Evolutionary conservation across 1,140 invertebrate genomes (phyloP), one percentile per base, ranked within the genome.

Genomic region (Microplitis mediator): DNA sequence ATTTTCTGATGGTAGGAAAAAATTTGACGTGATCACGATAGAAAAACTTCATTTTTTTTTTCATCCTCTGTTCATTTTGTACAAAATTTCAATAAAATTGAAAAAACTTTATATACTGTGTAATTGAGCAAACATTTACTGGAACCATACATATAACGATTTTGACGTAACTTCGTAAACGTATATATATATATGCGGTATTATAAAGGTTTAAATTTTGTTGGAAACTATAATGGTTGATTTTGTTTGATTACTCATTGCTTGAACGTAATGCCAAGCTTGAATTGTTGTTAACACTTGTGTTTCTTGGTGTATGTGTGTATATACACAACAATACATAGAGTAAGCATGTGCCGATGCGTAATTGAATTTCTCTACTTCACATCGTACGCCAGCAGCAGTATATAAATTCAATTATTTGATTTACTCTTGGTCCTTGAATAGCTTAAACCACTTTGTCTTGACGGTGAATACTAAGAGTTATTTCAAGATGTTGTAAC

Each of bases 341-440:
- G n/a, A 14, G 54, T 45, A 45, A 69, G 62, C 54, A 61, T 61
- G 58, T 71, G 64, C 69, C 60, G 66, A 69, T 74, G 66, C 64
- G 73, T 74, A 74, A 74, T 74, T 68, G 70, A 75, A 75, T 75
- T 75, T 72, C 23, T n/a, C n/a, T 23, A 51, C 64, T 65, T 75
- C 45, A 68, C 52, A 69, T 39, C 58, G 60, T 69, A 65, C 66
- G 51, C 66, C 23, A 34, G 35, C 23, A 23, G 39, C 11, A 45
- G 39, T 45, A 11, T 32, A 54, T 67, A 75, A 72, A 75, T 75
- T 72, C 70, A 75, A 72, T 75, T 75, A 75, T 54, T 65, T 50
- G 69, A 70, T 74, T 61, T 69, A 39, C 61, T 64, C 51, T 9
- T 64, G 13, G 45, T 56, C 31, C 50, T 11, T 64, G 63, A 32